Conservation (phyloP, 2,797 vertebrate genomes). For the Ctenochaetus hawaiiensis region DNA sequence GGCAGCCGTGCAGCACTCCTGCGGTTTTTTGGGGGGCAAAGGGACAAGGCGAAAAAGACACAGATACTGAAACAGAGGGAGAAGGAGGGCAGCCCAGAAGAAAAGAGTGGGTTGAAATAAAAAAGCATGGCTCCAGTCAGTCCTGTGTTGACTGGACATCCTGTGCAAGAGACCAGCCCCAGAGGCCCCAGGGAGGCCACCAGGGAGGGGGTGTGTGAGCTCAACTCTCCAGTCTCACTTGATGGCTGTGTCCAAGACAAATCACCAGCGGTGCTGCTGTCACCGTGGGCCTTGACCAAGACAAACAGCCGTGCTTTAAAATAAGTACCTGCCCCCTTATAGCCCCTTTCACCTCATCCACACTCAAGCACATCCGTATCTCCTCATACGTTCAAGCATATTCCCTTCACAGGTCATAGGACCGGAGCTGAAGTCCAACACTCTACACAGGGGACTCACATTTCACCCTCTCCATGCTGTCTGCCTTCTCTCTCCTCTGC, state of each 20-base stretch:
- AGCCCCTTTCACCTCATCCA: constrained; percentile 71
- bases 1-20: constrained; percentile 76
- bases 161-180: constrained; percentile 63
- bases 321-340: constrained; percentile 76
- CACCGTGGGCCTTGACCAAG: constrained; percentile 83
- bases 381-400: constrained; percentile 63
- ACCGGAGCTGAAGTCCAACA: constrained; percentile 57
- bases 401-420: constrained; percentile 81
- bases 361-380: constrained; percentile 66
- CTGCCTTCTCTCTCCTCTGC: constrained; percentile 55
- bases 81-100: constrained; percentile 36
- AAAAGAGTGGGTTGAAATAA: constrained; percentile 51
- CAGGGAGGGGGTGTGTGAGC: constrained; percentile 61
- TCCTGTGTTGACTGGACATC: constrained; percentile 74
- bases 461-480: constrained; percentile 66
- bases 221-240: constrained; percentile 63
- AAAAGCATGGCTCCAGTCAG: constrained; percentile 63
- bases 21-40: constrained; percentile 78
- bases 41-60: constrained; percentile 77
- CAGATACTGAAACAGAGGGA: constrained; percentile 48
- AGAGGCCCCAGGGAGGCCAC: constrained; percentile 61
- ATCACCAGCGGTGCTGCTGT: constrained; percentile 83
- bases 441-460: constrained; percentile 69
- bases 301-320: constrained; percentile 85
- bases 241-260: constrained; percentile 84